These are phyloP conservation scores for Pogonomyrmex californicus DNA, from an alignment of 1,140 invertebrate species.

Conservation along the genomic window DNA sequence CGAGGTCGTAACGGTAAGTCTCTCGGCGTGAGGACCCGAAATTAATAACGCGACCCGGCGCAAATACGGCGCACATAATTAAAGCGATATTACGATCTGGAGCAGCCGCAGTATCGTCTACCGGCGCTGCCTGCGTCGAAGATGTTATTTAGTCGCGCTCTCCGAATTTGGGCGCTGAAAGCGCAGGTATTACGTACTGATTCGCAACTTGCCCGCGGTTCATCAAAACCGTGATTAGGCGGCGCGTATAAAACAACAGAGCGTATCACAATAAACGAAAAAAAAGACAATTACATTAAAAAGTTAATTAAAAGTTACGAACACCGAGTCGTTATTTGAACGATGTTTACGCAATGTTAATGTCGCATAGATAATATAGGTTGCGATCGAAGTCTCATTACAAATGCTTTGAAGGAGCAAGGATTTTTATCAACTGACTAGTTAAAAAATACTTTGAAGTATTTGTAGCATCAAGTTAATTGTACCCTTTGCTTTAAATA, in stretches of 20 bases:
- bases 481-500: background rate
- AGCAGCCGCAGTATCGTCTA: constrained; percentile 69
- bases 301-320: background rate
- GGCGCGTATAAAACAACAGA: constrained; percentile 1
- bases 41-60: constrained; percentile 82
- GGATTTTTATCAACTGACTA: too few species aligned
- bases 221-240: constrained; percentile 33
- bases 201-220: constrained; percentile 48
- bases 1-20: constrained; percentile 79
- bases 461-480: too few species aligned
- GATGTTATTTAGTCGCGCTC: constrained; percentile 68
- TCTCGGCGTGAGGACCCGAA: constrained; percentile 78
- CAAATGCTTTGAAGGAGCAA: too few species aligned
- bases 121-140: constrained; percentile 33
- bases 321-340: background rate
- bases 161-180: constrained; percentile 49
- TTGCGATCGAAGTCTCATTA: too few species aligned
- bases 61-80: constrained; percentile 82
- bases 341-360: background rate
- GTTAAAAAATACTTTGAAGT: too few species aligned
- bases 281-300: background rate
- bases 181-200: constrained; percentile 48
- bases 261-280: background rate
- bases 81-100: constrained; percentile 81
- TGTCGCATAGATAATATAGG: background rate